These are phyloP conservation scores for Reticulitermes speratus DNA, from an alignment of 1,140 invertebrate species.

Conservation along the genomic window DNA sequence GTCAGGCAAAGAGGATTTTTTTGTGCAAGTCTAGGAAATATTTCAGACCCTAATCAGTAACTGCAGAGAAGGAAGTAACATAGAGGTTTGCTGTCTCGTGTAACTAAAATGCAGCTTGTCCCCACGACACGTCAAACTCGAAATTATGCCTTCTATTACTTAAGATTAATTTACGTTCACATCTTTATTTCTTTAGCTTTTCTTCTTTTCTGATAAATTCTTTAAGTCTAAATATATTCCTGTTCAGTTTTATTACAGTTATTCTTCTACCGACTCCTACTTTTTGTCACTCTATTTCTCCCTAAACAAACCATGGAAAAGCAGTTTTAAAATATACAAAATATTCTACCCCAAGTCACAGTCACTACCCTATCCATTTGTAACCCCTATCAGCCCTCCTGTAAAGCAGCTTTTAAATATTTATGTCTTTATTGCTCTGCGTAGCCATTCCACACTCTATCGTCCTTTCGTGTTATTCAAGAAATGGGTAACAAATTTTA, in stretches of 20 bases:
- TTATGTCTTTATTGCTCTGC: not conserved
- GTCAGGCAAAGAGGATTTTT: not conserved
- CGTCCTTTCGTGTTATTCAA: not conserved
- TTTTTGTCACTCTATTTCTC: not conserved
- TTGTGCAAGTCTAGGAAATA: not conserved
- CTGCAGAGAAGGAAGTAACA: too few species aligned
- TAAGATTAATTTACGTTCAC: too few species aligned
- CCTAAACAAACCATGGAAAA: not conserved
- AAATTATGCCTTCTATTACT: too few species aligned
- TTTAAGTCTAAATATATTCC: too few species aligned
- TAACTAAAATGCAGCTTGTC: too few species aligned
- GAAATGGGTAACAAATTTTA: not conserved
- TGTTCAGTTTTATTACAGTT: too few species aligned
- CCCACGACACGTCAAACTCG: too few species aligned
- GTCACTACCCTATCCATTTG: not conserved
- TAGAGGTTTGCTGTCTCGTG: too few species aligned
- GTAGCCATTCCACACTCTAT: not conserved
- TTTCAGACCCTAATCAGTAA: not conserved
- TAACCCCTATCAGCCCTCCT: not conserved
- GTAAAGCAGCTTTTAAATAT: not conserved
- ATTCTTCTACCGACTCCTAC: too few species aligned
- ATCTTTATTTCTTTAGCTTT: too few species aligned
- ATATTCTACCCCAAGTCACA: not conserved
- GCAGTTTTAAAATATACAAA: conserved; percentile 13
- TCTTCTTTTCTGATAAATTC: too few species aligned